Percentiles rank a stretch among this genome's conserved stretches.
phyloP scores from a whole-genome alignment of 2,888 invertebrate species.

The Lamellibrachia columna region DNA sequence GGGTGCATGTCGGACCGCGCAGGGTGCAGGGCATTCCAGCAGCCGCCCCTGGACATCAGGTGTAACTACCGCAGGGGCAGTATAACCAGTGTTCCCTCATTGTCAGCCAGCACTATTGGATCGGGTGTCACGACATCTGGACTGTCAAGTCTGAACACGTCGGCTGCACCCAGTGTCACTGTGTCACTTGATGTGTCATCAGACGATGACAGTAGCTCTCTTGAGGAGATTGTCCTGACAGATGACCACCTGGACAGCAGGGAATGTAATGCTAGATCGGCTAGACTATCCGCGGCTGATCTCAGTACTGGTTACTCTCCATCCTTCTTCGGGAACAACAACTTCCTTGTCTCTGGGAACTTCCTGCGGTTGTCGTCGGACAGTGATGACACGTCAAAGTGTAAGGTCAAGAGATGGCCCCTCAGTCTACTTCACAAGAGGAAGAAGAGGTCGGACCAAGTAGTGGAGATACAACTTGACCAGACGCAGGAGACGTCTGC shows the following conservation, averaged over 20 bases:
- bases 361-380: not conserved
- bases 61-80: not conserved
- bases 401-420: not conserved
- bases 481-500: not conserved
- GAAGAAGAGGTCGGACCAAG: not conserved
- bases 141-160: slow-evolving; percentile 6
- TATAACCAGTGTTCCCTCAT: not conserved
- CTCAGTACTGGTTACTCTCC: not conserved
- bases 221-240: not conserved
- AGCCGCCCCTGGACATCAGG: not conserved
- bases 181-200: slow-evolving; percentile 3
- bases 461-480: not conserved
- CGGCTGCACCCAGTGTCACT: not conserved
- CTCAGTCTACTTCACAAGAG: not conserved
- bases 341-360: not conserved
- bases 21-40: not conserved
- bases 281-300: not conserved
- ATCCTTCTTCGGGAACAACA: not conserved
- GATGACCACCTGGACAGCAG: not conserved
- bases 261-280: not conserved
- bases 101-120: not conserved
- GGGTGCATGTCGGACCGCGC: not conserved
- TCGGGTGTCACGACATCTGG: not conserved
- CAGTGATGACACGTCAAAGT: not conserved
- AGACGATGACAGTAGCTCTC: not conserved